phyloP scores from a whole-genome alignment of 2,888 invertebrate genomes.

The Junonia oenone region DNA sequence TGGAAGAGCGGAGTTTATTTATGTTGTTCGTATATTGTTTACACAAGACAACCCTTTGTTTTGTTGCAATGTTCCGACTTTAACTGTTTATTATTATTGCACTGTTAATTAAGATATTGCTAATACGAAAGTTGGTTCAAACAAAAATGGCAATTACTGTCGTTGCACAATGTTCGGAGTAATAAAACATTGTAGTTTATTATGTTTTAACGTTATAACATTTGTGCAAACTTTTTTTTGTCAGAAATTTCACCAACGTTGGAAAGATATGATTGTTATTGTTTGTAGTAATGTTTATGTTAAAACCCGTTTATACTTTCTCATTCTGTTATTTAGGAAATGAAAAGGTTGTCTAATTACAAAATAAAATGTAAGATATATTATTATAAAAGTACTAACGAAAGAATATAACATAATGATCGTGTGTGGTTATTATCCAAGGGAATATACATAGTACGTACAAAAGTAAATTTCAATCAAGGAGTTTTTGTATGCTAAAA shows the following conservation, averaged over 20 bases:
- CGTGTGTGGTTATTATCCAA: too few species aligned
- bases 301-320: too few species aligned
- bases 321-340: too few species aligned
- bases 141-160: constrained; percentile 37
- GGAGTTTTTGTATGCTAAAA: background rate
- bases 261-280: background rate
- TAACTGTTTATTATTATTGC: constrained; percentile 45
- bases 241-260: background rate
- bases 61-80: constrained; percentile 33
- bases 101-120: constrained; percentile 42
- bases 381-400: too few species aligned
- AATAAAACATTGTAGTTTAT: constrained; percentile 19
- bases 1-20: constrained; percentile 47
- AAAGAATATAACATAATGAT: too few species aligned
- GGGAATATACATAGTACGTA: too few species aligned
- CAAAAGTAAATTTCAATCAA: constrained; percentile 17
- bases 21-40: constrained; percentile 44
- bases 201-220: background rate
- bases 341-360: too few species aligned
- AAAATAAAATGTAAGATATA: too few species aligned
- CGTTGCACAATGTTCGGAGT: constrained; percentile 35
- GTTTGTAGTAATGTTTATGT: background rate
- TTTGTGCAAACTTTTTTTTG: background rate
- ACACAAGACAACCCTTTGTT: constrained; percentile 55
- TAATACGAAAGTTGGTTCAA: constrained; percentile 31